Percentiles rank a stretch among this genome's conserved stretches.
Conservation (phyloP, 2,888 invertebrate genomes). For the Cheilosia vulpina region DNA sequence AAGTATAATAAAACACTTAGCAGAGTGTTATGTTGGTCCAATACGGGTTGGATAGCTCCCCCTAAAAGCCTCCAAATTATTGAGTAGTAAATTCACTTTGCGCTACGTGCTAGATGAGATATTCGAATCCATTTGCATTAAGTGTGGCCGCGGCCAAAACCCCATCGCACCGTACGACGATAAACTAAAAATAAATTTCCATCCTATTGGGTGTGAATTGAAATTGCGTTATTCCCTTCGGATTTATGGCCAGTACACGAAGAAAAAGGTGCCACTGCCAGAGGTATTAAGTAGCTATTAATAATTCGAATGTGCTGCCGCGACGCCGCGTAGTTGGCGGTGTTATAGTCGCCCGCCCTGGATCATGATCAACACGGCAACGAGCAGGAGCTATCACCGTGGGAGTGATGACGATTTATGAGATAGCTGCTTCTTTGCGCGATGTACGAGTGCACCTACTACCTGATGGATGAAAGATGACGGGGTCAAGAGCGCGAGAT, state of each 20-base stretch:
- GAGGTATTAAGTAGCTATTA: conserved; percentile 69
- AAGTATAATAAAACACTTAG: conserved; percentile 38
- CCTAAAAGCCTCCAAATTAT: conserved; percentile 10
- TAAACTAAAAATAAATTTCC: conserved; percentile 53
- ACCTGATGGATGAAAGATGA: conserved; percentile 15
- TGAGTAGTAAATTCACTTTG: conserved; percentile 30
- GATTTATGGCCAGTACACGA: conserved; percentile 67
- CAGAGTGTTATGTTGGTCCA: background rate
- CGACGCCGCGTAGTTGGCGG: conserved; percentile 17
- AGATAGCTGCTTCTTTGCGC: conserved; percentile 47
- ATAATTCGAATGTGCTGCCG: conserved; percentile 51
- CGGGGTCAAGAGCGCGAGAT: conserved; percentile 56
- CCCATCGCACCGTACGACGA: conserved; percentile 25
- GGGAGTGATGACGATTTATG: conserved; percentile 68
- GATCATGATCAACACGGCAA: conserved; percentile 59
- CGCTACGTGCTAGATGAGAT: conserved; percentile 5
- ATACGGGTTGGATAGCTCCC: background rate
- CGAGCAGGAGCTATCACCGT: conserved; percentile 28
- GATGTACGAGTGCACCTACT: conserved; percentile 34
- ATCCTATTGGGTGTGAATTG: conserved; percentile 70
- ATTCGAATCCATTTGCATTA: conserved; percentile 23
- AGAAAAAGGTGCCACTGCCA: conserved; percentile 42
- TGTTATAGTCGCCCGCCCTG: background rate
- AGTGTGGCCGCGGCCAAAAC: conserved; percentile 1
- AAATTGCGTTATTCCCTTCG: conserved; percentile 45